Base-by-base conservation (phyloP, 2,113 vertebrate species). In the Gopherus flavomarginatus region DNA sequence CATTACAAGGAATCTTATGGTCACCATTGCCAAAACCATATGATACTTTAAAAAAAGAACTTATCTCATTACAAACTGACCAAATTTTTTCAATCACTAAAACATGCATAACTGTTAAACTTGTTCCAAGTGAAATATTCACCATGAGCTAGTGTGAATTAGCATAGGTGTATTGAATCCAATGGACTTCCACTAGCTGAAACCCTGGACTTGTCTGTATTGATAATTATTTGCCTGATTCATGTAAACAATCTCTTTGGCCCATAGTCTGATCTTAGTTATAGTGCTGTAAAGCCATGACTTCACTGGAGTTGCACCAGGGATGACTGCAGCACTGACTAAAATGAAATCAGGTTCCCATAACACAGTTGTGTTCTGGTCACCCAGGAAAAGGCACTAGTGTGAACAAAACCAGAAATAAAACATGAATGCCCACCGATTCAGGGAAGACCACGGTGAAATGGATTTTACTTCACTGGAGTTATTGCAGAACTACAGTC, bases 381-480 rank as follows among this genome's bases (percentile, higher is more conserved):
- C 92, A 75, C 47, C 78, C 84, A 94, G 86, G 95, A 89, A 96
- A 35, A 3, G 4, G n/a, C 35, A 47, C n/a, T 11, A 89, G 82
- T 79, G 50, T 42, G 21, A 94, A 53, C 19, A 13, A 6, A 21
- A 42, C 22, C 27, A 90, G 57, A 57, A 85, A 42, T 3, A 3
- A 56, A 52, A 6, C 1, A 65, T 42, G 47, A 3, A 1, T 87
- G 85, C 78, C 84, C 62, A 87, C 10, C 8, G 57, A 44, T 47
- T 78, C 26, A 14, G 24, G 26, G 22, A 31, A 90, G 81, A 27
- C 12, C 80, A 65, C 65, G 2, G 1, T 79, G 10, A 0, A 72
- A 75, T 2, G 86, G 47, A 86, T 91, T 95, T 38, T 75, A 7
- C 86, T n/a, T 72, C n/a, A 38, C 65, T 72, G 65, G n/a, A 72